A percentile compares a stretch with the other conserved stretches of the same genome.
Evolutionary conservation across 2,888 invertebrate genomes (phyloP).

Genomic region (Pachycephus smyrnensis): DNA sequence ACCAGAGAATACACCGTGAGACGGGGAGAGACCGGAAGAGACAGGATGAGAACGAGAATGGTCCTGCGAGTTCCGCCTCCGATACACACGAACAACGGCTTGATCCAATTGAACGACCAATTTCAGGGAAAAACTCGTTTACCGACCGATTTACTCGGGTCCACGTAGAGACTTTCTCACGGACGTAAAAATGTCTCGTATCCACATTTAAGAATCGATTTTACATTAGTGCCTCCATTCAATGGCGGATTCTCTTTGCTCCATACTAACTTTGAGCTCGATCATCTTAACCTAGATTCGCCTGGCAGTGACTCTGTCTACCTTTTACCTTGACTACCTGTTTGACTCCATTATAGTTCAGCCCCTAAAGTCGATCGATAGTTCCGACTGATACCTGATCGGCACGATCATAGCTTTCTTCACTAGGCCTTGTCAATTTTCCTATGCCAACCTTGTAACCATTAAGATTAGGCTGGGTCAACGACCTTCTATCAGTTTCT

Average conservation of each 20-base stretch:
- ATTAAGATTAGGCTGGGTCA: neutral
- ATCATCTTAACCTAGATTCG: neutral
- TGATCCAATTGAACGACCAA: conserved; percentile 29
- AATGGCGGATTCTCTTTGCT: neutral
- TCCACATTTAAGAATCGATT: neutral
- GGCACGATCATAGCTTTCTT: neutral
- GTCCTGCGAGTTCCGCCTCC: neutral
- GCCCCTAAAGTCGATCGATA: neutral
- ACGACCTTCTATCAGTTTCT: neutral
- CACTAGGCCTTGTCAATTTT: neutral
- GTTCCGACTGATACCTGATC: neutral
- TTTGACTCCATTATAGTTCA: neutral
- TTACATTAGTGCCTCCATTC: neutral
- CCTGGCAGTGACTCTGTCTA: neutral
- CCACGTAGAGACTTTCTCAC: neutral
- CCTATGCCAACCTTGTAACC: neutral
- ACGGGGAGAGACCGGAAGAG: neutral
- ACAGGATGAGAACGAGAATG: neutral
- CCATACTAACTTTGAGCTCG: neutral
- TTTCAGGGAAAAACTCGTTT: conserved; percentile 38
- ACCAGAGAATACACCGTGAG: neutral
- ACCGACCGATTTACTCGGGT: conserved; percentile 9
- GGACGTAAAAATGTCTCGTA: neutral
- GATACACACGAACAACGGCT: conserved; percentile 4
- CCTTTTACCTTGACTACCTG: neutral